phyloP scores from a whole-genome alignment of 2,797 vertebrate genomes.

The Danionella dracula region DNA sequence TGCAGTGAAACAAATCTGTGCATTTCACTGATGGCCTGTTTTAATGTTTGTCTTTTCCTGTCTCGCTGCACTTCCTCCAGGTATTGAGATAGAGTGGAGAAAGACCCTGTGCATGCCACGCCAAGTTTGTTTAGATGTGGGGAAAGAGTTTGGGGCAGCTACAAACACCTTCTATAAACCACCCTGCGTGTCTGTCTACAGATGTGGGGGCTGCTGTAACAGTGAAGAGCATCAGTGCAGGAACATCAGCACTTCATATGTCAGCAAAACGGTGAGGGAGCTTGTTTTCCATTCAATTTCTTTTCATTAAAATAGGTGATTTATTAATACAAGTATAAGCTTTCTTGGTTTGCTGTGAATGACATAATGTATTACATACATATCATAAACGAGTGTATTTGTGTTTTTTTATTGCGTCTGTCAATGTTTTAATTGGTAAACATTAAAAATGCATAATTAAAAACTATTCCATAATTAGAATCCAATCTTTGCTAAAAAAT shows the following conservation, averaged over 20 bases:
- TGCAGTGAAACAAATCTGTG: neutral
- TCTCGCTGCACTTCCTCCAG: conserved; percentile 71
- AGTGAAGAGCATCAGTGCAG: conserved; percentile 93
- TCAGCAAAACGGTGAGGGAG: conserved; percentile 93
- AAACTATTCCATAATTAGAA: too few relatives aligned
- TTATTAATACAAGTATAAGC: too few relatives aligned
- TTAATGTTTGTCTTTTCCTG: conserved; percentile 45
- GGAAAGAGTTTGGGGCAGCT: conserved; percentile 93
- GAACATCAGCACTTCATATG: conserved; percentile 90
- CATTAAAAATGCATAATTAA: too few relatives aligned
- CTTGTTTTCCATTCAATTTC: neutral
- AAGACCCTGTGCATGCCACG: conserved; percentile 94
- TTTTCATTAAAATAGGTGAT: too few relatives aligned
- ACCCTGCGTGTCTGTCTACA: conserved; percentile 96
- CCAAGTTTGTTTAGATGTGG: conserved; percentile 98
- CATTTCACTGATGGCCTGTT: conserved; percentile 2
- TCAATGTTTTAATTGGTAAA: too few relatives aligned
- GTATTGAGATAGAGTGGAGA: conserved; percentile 98
- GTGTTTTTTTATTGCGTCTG: too few relatives aligned
- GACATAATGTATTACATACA: too few relatives aligned
- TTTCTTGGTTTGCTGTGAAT: too few relatives aligned
- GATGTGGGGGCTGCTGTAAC: conserved; percentile 99
- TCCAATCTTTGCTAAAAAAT: too few relatives aligned
- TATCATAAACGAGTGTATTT: too few relatives aligned
- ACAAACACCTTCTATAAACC: conserved; percentile 99